Conservation (phyloP, 2,113 vertebrate genomes). For the Recurvirostra avosetta region DNA sequence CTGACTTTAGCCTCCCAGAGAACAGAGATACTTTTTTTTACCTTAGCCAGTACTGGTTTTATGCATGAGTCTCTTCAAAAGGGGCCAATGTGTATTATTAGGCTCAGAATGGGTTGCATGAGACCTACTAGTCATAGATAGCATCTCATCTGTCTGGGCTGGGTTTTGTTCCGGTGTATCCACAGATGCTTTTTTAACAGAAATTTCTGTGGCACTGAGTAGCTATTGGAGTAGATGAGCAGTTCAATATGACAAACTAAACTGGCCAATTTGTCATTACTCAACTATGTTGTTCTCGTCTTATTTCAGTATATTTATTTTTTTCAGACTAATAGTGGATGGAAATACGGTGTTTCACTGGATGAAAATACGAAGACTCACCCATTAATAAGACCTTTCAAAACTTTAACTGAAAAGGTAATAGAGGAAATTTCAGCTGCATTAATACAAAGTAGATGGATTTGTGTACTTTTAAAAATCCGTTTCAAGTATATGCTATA, state of each 20-base stretch:
- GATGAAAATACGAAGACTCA: constrained; percentile 94
- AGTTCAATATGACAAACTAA: neutral
- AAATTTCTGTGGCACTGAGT: neutral
- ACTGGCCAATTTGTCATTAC: neutral
- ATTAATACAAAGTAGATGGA: neutral
- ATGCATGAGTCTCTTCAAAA: neutral
- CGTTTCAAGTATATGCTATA: neutral
- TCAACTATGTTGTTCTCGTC: neutral
- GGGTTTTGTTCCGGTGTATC: neutral
- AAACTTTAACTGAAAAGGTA: constrained; percentile 95
- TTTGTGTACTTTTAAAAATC: neutral
- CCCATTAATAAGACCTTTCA: constrained; percentile 91
- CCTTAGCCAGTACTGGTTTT: neutral
- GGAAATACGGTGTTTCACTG: constrained; percentile 90
- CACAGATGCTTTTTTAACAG: neutral
- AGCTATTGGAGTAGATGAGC: neutral
- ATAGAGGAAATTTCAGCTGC: neutral
- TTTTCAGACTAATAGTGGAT: constrained; percentile 87
- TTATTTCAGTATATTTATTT: neutral
- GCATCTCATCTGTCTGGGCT: neutral
- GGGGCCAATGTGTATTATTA: accelerated
- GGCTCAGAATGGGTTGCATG: neutral
- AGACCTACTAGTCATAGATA: neutral
- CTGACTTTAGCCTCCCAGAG: neutral
- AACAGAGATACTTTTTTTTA: neutral